Evolutionary conservation across 2,888 invertebrate genomes (phyloP).

Genomic region (Mechanitis mazaeus): DNA sequence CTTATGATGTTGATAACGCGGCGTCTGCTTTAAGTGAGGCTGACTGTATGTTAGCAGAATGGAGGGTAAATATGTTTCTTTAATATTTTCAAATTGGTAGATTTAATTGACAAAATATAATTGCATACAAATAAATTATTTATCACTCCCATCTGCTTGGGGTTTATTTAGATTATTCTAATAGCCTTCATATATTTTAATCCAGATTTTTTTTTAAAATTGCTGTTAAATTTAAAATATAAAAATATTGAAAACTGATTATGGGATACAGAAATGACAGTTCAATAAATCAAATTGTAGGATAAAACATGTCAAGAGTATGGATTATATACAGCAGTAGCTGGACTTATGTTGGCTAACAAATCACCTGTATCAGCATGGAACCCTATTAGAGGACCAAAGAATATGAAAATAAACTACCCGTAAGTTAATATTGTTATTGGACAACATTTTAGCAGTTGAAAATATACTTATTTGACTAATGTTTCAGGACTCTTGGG

Average conservation of each 20-base stretch:
- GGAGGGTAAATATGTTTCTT: constrained; percentile 74
- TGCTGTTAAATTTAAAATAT: neutral
- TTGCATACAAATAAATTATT: too few relatives aligned
- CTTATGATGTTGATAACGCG: constrained; percentile 79
- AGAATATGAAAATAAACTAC: constrained; percentile 61
- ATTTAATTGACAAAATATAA: too few relatives aligned
- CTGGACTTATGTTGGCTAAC: constrained; percentile 85
- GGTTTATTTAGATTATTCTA: too few relatives aligned
- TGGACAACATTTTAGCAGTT: neutral
- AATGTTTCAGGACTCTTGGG: constrained; percentile 48
- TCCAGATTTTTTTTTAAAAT: neutral
- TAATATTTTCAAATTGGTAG: constrained; percentile 4
- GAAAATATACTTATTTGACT: neutral
- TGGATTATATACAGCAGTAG: constrained; percentile 79
- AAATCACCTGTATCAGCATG: constrained; percentile 81
- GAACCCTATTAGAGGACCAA: constrained; percentile 82
- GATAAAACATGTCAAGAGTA: constrained; percentile 72
- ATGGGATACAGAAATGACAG: too few relatives aligned
- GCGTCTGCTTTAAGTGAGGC: constrained; percentile 82
- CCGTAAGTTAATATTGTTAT: constrained; percentile 49
- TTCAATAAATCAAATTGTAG: constrained; percentile 34
- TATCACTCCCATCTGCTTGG: too few relatives aligned
- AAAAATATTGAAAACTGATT: too few relatives aligned
- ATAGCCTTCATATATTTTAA: neutral
- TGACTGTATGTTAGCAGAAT: constrained; percentile 80